phyloP scores from a whole-genome alignment of 2,797 vertebrate species.

The Graptemys geographica region DNA sequence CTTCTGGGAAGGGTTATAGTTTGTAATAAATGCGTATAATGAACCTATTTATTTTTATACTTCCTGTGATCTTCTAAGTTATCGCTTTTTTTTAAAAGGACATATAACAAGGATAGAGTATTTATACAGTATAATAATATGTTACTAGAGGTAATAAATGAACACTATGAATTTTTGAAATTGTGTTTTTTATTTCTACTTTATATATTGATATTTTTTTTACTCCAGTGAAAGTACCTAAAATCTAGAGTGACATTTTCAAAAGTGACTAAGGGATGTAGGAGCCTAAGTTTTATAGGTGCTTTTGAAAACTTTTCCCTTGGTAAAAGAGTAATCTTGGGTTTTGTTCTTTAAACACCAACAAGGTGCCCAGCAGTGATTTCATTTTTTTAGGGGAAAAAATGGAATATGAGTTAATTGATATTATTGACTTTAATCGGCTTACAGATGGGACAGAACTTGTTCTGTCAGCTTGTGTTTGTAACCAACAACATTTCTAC shows the following conservation, averaged over 20 bases:
- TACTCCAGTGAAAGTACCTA: not conserved
- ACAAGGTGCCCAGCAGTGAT: not conserved
- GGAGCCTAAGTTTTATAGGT: slow-evolving; percentile 13
- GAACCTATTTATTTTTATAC: slow-evolving; percentile 99
- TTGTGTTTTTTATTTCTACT: slow-evolving; percentile 69
- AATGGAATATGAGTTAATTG: not conserved
- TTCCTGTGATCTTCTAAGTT: slow-evolving; percentile 95
- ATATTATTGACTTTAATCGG: not conserved
- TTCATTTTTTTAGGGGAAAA: not conserved
- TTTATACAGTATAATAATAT: slow-evolving; percentile 98
- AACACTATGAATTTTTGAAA: slow-evolving; percentile 78
- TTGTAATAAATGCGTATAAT: slow-evolving; percentile 95
- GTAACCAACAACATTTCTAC: not conserved
- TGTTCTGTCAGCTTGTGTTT: not conserved
- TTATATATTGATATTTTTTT: not conserved
- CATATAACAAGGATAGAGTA: slow-evolving; percentile 98
- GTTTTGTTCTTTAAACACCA: slow-evolving; percentile 57
- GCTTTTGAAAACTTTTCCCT: slow-evolving; percentile 19
- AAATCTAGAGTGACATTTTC: not conserved
- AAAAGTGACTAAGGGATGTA: not conserved
- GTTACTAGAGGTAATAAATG: slow-evolving; percentile 88
- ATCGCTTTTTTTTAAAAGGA: slow-evolving; percentile 93
- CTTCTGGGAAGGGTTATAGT: slow-evolving; percentile 95
- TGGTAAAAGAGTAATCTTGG: not conserved
- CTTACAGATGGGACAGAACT: slow-evolving; percentile 1